These are phyloP conservation scores for Anguilla pacifica DNA, from an alignment of 2,797 vertebrate species.

Conservation along the genomic window DNA sequence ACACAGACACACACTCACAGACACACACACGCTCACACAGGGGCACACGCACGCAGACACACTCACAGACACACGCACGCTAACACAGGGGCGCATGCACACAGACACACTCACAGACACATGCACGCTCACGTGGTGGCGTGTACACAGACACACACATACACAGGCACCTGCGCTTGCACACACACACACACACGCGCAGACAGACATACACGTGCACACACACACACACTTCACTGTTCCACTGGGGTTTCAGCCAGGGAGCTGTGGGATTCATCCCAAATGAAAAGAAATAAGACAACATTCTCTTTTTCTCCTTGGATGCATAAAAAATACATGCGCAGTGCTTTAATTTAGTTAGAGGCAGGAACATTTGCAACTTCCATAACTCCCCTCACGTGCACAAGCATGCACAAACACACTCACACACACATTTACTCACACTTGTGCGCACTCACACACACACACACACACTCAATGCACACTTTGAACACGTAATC, in stretches of 20 bases:
- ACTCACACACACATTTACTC: neutral
- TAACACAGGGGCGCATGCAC: too few species aligned
- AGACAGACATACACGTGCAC: neutral
- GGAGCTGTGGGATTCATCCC: neutral
- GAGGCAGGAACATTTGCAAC: neutral
- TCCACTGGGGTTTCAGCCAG: neutral
- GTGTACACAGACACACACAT: neutral
- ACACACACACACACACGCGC: neutral
- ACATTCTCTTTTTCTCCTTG: conserved; percentile 4
- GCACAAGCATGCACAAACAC: neutral
- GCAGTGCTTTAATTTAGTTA: neutral
- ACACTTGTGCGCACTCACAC: neutral
- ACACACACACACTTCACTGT: neutral
- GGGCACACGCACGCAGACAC: neutral
- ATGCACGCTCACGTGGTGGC: neutral
- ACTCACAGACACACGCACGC: neutral
- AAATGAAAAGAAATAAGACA: neutral
- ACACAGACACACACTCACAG: neutral
- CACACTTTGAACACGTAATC: neutral
- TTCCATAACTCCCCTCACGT: neutral
- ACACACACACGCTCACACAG: too few species aligned
- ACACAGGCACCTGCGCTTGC: neutral
- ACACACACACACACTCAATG: neutral
- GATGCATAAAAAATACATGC: neutral
- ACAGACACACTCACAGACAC: neutral